Conservation (phyloP, 2,888 invertebrate species). For the Lamellibrachia columna region DNA sequence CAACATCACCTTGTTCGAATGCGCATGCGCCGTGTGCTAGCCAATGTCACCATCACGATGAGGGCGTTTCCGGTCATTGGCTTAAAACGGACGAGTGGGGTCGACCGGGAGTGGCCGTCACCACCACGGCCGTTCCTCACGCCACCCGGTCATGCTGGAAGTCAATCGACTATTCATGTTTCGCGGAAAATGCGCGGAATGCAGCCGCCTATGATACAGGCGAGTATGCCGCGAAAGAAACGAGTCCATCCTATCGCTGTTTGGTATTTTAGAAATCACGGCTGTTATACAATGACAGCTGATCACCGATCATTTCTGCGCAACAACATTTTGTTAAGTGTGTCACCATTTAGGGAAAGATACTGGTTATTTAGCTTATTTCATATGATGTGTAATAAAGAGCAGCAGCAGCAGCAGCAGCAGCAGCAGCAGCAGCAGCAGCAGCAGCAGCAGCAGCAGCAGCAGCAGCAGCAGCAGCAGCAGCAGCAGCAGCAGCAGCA, state of each 20-base stretch:
- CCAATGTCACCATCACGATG: background rate
- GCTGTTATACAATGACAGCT: background rate
- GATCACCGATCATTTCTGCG: background rate
- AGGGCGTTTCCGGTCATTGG: slow-evolving; percentile 16
- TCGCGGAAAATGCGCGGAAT: slow-evolving; percentile 8
- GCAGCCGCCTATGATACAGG: background rate
- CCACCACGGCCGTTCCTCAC: background rate
- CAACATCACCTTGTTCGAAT: background rate
- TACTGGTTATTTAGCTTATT: background rate
- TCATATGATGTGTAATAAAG: background rate
- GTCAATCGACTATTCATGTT: background rate
- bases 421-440: no score
- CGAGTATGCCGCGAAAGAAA: background rate
- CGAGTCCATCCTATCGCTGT: background rate
- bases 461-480: no score
- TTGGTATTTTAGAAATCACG: background rate
- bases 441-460: no score
- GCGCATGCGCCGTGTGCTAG: background rate
- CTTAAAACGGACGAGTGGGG: background rate
- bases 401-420: no score
- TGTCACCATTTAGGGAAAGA: background rate
- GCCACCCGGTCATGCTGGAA: slow-evolving; percentile 1
- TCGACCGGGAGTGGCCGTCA: background rate
- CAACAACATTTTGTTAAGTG: background rate
- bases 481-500: no score